Percentiles rank a stretch among this genome's conserved stretches.
phyloP scores from a whole-genome alignment of 2,113 vertebrate genomes.

The Oreochromis tanganicae region DNA sequence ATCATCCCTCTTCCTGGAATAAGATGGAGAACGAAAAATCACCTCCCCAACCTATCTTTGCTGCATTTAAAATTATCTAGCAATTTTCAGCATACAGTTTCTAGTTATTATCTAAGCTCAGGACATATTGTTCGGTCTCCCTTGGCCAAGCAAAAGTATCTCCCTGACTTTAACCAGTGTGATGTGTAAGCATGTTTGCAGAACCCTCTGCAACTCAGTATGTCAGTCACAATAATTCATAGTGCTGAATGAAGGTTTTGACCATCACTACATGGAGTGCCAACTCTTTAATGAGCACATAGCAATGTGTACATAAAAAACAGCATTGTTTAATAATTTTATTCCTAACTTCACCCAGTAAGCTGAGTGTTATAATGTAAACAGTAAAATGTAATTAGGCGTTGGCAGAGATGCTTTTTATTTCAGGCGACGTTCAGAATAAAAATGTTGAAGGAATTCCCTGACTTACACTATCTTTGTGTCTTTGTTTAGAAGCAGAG shows the following conservation, averaged over 20 bases:
- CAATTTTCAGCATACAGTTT: not conserved
- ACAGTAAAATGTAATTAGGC: not conserved
- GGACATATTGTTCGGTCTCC: not conserved
- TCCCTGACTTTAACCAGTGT: not conserved
- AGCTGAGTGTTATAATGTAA: not conserved
- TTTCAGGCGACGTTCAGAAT: rapidly evolving
- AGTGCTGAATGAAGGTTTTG: not conserved
- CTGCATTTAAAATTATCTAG: not conserved
- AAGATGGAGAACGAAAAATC: rapidly evolving
- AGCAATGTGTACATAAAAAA: not conserved
- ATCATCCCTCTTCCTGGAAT: not conserved
- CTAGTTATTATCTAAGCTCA: not conserved
- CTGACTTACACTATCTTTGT: rapidly evolving
- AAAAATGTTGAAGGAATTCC: not conserved
- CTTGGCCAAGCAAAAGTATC: not conserved
- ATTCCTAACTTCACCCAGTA: not conserved
- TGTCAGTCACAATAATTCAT: not conserved
- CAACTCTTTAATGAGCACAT: not conserved
- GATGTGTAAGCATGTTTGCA: not conserved
- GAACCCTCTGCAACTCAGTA: not conserved
- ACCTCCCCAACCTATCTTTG: not conserved
- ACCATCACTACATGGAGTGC: not conserved
- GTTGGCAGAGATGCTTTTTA: not conserved
- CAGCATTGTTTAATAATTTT: not conserved
- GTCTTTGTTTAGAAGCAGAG: not conserved